phyloP scores from a whole-genome alignment of 35 echinoderm and acorn worm genomes.

The Strongylocentrotus purpuratus region DNA sequence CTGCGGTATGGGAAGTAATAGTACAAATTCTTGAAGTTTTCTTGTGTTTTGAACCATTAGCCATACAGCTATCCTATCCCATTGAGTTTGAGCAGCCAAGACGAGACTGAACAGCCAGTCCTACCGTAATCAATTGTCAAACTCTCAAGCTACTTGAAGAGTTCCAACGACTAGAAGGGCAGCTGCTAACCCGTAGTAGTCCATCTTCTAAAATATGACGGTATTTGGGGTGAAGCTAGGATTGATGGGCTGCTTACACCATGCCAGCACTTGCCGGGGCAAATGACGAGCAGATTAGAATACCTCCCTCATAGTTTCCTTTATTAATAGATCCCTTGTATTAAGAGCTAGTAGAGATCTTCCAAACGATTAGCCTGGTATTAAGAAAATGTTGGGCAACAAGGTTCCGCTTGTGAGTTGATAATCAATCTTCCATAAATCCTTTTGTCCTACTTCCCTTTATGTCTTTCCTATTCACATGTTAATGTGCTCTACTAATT shows the following conservation, averaged over 20 bases:
- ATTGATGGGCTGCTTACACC: slow-evolving; percentile 22
- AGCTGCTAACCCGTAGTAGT: background rate
- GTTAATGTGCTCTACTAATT: background rate
- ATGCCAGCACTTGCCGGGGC: background rate
- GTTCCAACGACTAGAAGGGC: slow-evolving; percentile 6
- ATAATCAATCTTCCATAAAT: slow-evolving; percentile 19
- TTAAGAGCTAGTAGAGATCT: background rate
- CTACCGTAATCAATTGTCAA: slow-evolving; percentile 14
- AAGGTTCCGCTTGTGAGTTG: background rate
- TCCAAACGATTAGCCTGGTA: slow-evolving; percentile 1
- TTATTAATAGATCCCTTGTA: slow-evolving; percentile 36
- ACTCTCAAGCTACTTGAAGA: slow-evolving; percentile 41
- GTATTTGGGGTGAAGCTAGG: slow-evolving; percentile 18
- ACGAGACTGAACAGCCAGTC: background rate
- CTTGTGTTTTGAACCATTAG: background rate
- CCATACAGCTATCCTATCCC: background rate
- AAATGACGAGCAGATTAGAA: slow-evolving; percentile 43
- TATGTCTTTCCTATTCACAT: background rate
- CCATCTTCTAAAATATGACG: slow-evolving; percentile 11
- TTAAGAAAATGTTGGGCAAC: background rate
- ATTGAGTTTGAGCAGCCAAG: background rate
- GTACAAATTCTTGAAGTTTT: background rate
- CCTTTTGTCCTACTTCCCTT: background rate
- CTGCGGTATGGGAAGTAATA: background rate
- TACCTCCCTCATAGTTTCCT: slow-evolving; percentile 24